A percentile compares a stretch with the other conserved stretches of the same genome.
Conservation (phyloP, 2,113 vertebrate genomes). For the Antigone vipio region DNA sequence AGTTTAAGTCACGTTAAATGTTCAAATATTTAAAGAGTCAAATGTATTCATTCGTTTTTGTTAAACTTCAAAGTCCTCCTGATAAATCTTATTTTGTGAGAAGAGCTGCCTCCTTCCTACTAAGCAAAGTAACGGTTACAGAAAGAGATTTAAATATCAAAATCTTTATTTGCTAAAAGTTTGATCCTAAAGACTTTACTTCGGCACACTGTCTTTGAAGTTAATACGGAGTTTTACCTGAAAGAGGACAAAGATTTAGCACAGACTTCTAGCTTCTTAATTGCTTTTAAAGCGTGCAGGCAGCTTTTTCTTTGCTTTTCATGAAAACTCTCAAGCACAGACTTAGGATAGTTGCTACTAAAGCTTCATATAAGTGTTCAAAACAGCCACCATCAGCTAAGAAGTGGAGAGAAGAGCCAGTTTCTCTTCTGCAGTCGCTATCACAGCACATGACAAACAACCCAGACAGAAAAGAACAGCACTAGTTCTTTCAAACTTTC, state of each 20-base stretch:
- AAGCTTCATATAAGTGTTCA: neutral
- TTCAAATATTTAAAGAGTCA: neutral
- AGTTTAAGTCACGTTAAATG: neutral
- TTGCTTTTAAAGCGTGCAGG: neutral
- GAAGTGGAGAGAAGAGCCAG: neutral
- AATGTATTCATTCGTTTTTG: neutral
- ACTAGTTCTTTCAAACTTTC: neutral
- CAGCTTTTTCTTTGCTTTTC: neutral
- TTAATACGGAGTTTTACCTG: neutral
- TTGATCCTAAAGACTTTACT: neutral
- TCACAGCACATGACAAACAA: neutral
- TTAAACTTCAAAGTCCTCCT: neutral
- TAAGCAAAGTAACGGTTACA: neutral
- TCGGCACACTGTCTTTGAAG: neutral
- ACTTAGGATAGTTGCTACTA: neutral
- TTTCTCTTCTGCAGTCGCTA: neutral
- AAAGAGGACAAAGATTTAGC: neutral
- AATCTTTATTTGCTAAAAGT: neutral
- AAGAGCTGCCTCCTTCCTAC: neutral
- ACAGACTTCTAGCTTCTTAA: neutral
- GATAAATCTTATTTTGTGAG: neutral
- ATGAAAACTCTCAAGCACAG: neutral
- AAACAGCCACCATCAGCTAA: conserved; percentile 15
- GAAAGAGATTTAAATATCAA: neutral
- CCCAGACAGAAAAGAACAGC: neutral